Percentiles rank a stretch among this genome's conserved stretches.
phyloP scores from a whole-genome alignment of 2,113 vertebrate genomes.

The Pygoscelis antarcticus region DNA sequence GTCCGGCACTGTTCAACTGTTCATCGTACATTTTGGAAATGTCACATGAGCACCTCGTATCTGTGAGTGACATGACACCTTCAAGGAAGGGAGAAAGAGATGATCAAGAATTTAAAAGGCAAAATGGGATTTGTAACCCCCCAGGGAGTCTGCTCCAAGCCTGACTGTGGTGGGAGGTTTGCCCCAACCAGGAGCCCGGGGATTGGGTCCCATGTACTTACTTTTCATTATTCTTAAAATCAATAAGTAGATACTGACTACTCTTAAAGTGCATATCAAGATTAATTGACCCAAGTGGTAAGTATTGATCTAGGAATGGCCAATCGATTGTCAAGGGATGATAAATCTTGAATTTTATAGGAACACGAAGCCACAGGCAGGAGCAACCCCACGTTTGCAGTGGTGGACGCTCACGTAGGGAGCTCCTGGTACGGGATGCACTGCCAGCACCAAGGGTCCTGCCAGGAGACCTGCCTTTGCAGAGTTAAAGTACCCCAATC shows the following conservation, averaged over 20 bases:
- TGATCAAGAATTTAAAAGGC: neutral
- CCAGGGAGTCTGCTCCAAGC: neutral
- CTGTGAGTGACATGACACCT: neutral
- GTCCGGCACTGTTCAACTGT: neutral
- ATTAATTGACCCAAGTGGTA: slow-evolving; percentile 73
- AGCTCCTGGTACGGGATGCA: fast-evolving
- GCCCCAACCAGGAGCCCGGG: neutral
- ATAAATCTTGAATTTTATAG: slow-evolving; percentile 59
- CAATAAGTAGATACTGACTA: slow-evolving; percentile 70
- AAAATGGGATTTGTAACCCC: neutral
- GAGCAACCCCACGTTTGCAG: neutral
- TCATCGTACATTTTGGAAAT: fast-evolving
- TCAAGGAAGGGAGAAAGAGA: neutral
- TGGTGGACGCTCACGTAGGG: fast-evolving
- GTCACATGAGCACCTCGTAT: fast-evolving
- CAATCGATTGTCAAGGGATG: slow-evolving; percentile 50
- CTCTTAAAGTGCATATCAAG: slow-evolving; percentile 66
- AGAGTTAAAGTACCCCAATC: neutral
- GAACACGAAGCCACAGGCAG: neutral
- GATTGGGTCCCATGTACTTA: slow-evolving; percentile 40
- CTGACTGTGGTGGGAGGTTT: neutral
- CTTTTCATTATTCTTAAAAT: slow-evolving; percentile 73
- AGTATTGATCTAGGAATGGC: slow-evolving; percentile 64
- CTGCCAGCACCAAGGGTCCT: neutral
- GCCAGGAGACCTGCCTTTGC: neutral